phyloP scores from a whole-genome alignment of 92 coral and sea anemone genomes.

The Actinernus sp. region DNA sequence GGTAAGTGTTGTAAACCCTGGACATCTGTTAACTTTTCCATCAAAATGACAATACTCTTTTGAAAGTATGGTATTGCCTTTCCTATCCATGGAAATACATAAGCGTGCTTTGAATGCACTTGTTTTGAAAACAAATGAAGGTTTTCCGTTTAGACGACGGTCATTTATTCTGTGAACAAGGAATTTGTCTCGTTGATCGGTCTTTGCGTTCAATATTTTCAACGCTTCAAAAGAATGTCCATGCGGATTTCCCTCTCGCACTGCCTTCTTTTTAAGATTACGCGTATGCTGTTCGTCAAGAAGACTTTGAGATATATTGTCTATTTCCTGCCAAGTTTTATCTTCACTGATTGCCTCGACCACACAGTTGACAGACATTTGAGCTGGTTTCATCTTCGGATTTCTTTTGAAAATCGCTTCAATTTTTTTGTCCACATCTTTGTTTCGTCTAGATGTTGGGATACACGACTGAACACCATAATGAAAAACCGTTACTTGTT shows the following conservation, averaged over 20 bases:
- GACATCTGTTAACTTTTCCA: conserved; percentile 29
- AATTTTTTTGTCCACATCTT: conserved; percentile 3
- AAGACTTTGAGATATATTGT: conserved; percentile 12
- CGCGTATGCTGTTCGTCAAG: conserved; percentile 4
- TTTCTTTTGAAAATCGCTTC: conserved; percentile 6
- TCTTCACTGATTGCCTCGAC: conserved; percentile 22
- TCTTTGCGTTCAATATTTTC: too few relatives aligned
- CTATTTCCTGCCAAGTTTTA: conserved; percentile 44
- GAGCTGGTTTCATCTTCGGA: conserved; percentile 18
- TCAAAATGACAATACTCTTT: conserved; percentile 34
- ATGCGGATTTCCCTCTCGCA: conserved; percentile 11
- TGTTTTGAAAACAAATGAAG: conserved; percentile 38
- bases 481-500: conserved; percentile 21
- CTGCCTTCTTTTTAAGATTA: conserved; percentile 41
- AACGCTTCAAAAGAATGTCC: too few relatives aligned
- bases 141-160: conserved; percentile 20
- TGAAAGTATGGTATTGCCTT: conserved; percentile 11
- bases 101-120: conserved; percentile 8
- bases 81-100: conserved; percentile 28
- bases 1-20: conserved; percentile 47
- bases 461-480: conserved; percentile 15
- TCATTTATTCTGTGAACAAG: conserved; percentile 24
- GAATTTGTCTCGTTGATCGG: conserved; percentile 23
- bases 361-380: conserved; percentile 9
- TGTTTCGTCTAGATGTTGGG: too few relatives aligned